Conservation (phyloP, 2,113 vertebrate species). For the Polypterus bichir region DNA sequence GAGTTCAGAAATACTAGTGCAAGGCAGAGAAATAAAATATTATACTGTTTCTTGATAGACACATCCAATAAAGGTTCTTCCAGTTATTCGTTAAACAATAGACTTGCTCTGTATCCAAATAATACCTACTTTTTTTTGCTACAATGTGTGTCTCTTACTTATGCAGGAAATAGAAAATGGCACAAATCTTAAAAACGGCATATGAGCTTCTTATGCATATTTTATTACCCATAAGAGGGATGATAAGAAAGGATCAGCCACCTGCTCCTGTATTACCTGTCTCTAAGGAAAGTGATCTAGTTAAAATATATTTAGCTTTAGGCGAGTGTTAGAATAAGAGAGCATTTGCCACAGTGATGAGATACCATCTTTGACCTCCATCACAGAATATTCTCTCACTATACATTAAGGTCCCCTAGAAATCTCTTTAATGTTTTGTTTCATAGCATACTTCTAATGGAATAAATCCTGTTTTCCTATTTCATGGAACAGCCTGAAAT, state of each 20-base stretch:
- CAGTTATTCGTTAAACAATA: too few species aligned
- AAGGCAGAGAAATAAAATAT: too few species aligned
- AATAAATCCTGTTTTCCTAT: slow-evolving; percentile 47
- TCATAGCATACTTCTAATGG: slow-evolving; percentile 53
- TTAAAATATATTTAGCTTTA: slow-evolving; percentile 63
- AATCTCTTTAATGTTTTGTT: slow-evolving; percentile 44
- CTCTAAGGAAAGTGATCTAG: slow-evolving; percentile 50
- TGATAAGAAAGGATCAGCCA: slow-evolving; percentile 49
- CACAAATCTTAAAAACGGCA: slow-evolving; percentile 22
- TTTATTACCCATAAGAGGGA: slow-evolving; percentile 56
- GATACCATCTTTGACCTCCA: slow-evolving; percentile 57
- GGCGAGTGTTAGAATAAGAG: slow-evolving; percentile 44
- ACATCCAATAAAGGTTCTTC: too few species aligned
- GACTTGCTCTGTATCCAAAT: too few species aligned
- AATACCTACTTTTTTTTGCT: not conserved
- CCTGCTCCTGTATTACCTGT: slow-evolving; percentile 43
- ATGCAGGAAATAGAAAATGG: slow-evolving; percentile 30
- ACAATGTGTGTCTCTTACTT: slow-evolving; percentile 27
- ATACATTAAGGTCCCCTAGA: slow-evolving; percentile 35
- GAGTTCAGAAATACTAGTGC: too few species aligned
- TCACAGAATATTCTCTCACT: slow-evolving; percentile 48
- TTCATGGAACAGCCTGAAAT: slow-evolving; percentile 39
- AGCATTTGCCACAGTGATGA: slow-evolving; percentile 28
- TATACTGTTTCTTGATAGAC: too few species aligned
- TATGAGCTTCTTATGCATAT: slow-evolving; percentile 62